Base-by-base conservation (phyloP, 2,797 vertebrate genomes). In the Megalops cyprinoides region DNA sequence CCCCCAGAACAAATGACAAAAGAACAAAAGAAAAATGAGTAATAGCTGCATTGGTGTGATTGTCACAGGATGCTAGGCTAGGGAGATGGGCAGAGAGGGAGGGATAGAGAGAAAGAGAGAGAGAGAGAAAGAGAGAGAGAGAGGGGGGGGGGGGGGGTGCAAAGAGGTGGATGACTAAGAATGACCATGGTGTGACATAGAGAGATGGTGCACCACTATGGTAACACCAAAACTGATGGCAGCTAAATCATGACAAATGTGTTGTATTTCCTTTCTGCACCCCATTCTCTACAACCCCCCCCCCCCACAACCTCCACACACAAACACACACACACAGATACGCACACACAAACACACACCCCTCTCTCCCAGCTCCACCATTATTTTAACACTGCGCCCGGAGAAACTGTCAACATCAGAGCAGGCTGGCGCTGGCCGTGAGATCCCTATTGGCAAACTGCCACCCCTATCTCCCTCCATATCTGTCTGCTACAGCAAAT, bases 191-290 rank as follows among this genome's bases (percentile, higher is more conserved):
- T 71, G 4, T 23, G 23, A 37, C 23, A 20, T 0, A 14, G 58
- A 46, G 71, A 8, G 71, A 74, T 14, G 25, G 37, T 46, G 37
- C 12, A 5, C 14, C 23, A 15, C 46, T 48, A 8, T 28, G n/a
- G 9, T 1, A 67, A 20, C 62, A 34, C 65, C 20, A 69, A 69
- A 6, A 69, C 18, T 23, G 65, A 69, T 23, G 14, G 46, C 46
- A 51, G 73, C 44, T 18, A 51, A 28, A 75, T 75, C 73, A 75
- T 15, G 73, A 75, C 73, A 75, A 28, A 75, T 49, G 10, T 20
- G 31, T n/a, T 25, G 3, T 31, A 49, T 49, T 75, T 51, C 25
- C 25, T 49, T 34, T 14, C 10, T 49, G 46, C 44, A 4, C 42
- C 42, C 25, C 44, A 9, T 4, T 25, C 37, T 8, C 65, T 53